phyloP scores from a whole-genome alignment of 2,113 vertebrate genomes.

The Hemiscyllium ocellatum region DNA sequence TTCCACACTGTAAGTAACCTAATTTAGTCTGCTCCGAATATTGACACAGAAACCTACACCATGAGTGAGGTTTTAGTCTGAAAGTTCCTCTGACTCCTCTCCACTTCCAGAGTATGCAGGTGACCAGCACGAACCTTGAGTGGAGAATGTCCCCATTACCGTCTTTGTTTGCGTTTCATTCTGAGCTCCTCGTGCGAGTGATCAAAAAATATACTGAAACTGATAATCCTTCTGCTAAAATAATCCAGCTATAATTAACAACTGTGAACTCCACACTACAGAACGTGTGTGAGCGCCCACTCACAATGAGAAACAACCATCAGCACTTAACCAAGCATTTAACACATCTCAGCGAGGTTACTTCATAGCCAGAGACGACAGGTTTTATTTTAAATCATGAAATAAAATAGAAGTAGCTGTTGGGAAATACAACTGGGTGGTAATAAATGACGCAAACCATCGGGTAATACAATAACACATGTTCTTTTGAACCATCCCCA shows the following conservation, averaged over 20 bases:
- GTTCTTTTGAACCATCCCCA: not conserved
- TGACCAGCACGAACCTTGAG: not conserved
- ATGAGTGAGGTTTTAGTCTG: not conserved
- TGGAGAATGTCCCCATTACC: no score
- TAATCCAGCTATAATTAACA: slow-evolving; percentile 34
- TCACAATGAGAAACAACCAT: not conserved
- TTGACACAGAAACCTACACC: not conserved
- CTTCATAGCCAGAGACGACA: not conserved
- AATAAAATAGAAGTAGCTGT: slow-evolving; percentile 24
- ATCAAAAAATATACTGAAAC: slow-evolving; percentile 17
- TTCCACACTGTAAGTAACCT: no score
- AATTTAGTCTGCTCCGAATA: not conserved
- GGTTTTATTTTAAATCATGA: slow-evolving; percentile 16
- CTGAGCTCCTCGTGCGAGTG: not conserved
- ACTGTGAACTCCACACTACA: not conserved
- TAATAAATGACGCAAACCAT: not conserved
- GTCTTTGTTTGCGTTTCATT: not conserved
- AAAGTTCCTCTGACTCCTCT: not conserved
- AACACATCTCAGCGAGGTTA: not conserved
- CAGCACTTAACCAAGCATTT: not conserved
- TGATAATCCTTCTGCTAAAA: slow-evolving; percentile 32
- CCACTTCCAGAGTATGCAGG: no score
- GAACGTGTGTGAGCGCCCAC: not conserved
- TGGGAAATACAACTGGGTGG: not conserved
- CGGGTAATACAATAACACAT: not conserved